These are phyloP conservation scores for Bombus superbus DNA, from an alignment of 1,140 invertebrate species.

Conservation along the genomic window DNA sequence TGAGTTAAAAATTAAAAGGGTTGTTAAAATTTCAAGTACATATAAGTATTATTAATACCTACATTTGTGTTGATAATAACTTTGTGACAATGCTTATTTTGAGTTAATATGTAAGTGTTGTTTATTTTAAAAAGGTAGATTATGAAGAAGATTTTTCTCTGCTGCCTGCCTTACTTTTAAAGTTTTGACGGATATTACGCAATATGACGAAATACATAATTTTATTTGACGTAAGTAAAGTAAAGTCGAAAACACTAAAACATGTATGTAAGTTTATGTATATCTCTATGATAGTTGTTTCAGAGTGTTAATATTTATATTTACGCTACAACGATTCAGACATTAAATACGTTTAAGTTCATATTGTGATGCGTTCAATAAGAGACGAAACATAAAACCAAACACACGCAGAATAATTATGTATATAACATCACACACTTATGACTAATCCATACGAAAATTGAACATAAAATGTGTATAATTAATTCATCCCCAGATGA, in stretches of 20 bases:
- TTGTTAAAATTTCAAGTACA: background rate
- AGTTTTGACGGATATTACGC: background rate
- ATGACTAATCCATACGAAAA: too few relatives aligned
- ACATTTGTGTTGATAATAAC: background rate
- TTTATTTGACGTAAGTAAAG: background rate
- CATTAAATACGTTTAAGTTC: too few relatives aligned
- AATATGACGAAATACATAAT: background rate
- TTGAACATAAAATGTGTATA: background rate
- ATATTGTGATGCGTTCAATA: too few relatives aligned
- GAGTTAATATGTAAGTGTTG: background rate
- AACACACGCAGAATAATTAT: too few relatives aligned
- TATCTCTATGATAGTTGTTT: background rate
- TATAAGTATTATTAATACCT: background rate
- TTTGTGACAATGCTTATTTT: background rate
- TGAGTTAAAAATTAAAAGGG: background rate
- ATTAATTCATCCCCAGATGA: background rate
- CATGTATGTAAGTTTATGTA: background rate
- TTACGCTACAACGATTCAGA: too few relatives aligned
- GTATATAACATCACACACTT: too few relatives aligned
- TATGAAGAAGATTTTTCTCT: background rate
- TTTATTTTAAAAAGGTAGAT: background rate
- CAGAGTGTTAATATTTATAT: too few relatives aligned
- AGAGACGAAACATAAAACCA: too few relatives aligned
- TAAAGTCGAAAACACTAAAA: background rate
- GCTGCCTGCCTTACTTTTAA: background rate